Base-by-base conservation (phyloP, 2,888 invertebrate genomes). In the Scaptomyza polygonia region DNA sequence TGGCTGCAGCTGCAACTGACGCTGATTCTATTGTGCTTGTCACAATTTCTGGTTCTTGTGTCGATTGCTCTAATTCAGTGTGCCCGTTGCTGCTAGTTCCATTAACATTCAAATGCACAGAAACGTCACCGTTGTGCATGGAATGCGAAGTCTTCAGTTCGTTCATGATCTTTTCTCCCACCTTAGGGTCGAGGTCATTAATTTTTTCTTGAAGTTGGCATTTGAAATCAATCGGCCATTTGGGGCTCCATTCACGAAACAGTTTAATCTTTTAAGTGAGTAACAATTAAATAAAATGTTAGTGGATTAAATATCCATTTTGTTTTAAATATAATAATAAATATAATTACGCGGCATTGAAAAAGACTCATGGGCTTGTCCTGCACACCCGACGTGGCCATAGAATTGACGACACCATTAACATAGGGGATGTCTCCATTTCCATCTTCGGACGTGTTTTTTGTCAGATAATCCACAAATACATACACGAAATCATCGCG, bases 311-410 rank as follows among this genome's bases (percentile, higher is more conserved):
- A 25, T 21, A 21, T 3, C 4, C 21, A 4, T 21, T 21, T 21
- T 4, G 3, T 21, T 21, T 21, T 21, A 21, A n/a, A n/a, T n/a
- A n/a, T n/a, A n/a, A 21, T 21, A 21, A 21, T 21, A 18, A 7
- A 18, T 21, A 51, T 73, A 88, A 94, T 93, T 86, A 97, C 95
- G 72, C 97, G 93, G 89, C 96, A 96, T 89, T 96, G 96, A 89
- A 96, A 97, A 62, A 97, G 92, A 87, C 95, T 96, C 91, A 96
- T 95, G 29, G 96, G 97, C 86, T 95, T 96, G 79, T 96, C 95
- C 74, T 94, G 93, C 79, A 95, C 95, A 27, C 93, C 93, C 36
- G 96, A 92, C 70, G 93, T 93, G 18, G 95, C 94, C 75, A 96
- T 92, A 12, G 94, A 93, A 42, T 94, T 93, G 27, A 95, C 94